phyloP scores from a whole-genome alignment of 2,888 invertebrate genomes.

The Molorchus minor region DNA sequence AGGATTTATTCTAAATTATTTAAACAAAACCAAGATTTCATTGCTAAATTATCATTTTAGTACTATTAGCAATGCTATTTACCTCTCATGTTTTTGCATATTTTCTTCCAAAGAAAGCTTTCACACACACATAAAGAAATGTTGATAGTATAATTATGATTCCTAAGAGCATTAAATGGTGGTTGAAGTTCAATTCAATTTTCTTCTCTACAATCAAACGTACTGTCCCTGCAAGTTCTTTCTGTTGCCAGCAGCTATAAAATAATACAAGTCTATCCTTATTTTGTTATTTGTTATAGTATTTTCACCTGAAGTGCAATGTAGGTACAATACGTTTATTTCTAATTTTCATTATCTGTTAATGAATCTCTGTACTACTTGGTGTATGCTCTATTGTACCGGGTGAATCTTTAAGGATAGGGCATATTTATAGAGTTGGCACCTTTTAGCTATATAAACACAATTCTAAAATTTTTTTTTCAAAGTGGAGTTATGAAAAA shows the following conservation, averaged over 20 bases:
- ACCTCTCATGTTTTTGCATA: constrained; percentile 50
- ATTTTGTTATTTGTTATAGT: neutral
- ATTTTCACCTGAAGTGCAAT: neutral
- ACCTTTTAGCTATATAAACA: no score
- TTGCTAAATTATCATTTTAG: neutral
- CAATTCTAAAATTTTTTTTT: no score
- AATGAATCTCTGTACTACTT: no score
- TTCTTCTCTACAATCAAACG: constrained; percentile 67
- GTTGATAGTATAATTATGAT: constrained; percentile 59
- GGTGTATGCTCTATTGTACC: no score
- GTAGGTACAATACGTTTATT: neutral
- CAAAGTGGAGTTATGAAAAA: no score
- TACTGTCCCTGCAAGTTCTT: constrained; percentile 69
- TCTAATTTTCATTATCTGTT: no score
- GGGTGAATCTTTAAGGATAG: no score
- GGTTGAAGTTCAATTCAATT: constrained; percentile 62
- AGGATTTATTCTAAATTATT: no score
- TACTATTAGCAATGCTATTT: neutral
- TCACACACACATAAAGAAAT: constrained; percentile 62
- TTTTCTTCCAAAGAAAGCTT: constrained; percentile 61
- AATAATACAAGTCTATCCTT: constrained; percentile 36
- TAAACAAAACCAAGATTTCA: no score
- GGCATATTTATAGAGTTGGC: no score
- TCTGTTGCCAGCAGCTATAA: constrained; percentile 73
- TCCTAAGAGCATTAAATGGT: constrained; percentile 63